Evolutionary conservation across 2,797 vertebrate genomes (phyloP).

Genomic region (Periparus ater): DNA sequence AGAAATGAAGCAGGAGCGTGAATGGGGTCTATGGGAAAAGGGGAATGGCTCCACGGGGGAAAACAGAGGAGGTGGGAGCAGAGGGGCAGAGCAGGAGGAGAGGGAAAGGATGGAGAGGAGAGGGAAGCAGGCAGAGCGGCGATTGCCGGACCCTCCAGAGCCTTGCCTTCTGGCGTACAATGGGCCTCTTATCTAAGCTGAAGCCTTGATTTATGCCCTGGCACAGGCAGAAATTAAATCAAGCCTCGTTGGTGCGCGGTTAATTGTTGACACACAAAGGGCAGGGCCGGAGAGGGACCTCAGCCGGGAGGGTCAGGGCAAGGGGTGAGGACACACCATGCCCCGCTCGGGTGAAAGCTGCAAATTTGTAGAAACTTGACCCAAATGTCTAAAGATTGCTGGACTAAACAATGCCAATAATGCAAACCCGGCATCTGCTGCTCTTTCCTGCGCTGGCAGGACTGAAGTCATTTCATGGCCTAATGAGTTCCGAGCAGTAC

Average conservation of each 20-base stretch:
- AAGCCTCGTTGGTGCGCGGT: conserved; percentile 4
- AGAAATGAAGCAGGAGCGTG: not conserved
- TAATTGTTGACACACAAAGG: conserved; percentile 66
- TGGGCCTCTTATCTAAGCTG: conserved; percentile 17
- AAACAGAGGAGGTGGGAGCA: fast-evolving
- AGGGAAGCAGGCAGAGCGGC: fast-evolving
- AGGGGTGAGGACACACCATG: conserved; percentile 64
- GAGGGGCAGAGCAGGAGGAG: not conserved
- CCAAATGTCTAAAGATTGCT: conserved; percentile 76
- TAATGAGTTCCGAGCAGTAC: conserved; percentile 80
- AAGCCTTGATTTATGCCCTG: conserved; percentile 41
- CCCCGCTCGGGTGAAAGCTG: conserved; percentile 57
- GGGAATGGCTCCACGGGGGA: not conserved
- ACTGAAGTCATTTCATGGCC: conserved; percentile 80
- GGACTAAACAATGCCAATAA: conserved; percentile 73
- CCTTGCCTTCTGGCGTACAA: not conserved
- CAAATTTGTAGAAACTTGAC: conserved; percentile 79
- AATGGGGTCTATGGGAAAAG: not conserved
- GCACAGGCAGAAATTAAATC: conserved; percentile 60
- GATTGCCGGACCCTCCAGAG: not conserved
- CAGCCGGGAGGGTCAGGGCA: conserved; percentile 57
- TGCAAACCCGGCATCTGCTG: conserved; percentile 79
- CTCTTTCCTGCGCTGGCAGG: conserved; percentile 75
- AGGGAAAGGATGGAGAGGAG: not conserved
- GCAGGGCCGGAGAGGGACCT: conserved; percentile 55